Conservation (phyloP, 2,888 invertebrate genomes). For the Xestobium rufovillosum region DNA sequence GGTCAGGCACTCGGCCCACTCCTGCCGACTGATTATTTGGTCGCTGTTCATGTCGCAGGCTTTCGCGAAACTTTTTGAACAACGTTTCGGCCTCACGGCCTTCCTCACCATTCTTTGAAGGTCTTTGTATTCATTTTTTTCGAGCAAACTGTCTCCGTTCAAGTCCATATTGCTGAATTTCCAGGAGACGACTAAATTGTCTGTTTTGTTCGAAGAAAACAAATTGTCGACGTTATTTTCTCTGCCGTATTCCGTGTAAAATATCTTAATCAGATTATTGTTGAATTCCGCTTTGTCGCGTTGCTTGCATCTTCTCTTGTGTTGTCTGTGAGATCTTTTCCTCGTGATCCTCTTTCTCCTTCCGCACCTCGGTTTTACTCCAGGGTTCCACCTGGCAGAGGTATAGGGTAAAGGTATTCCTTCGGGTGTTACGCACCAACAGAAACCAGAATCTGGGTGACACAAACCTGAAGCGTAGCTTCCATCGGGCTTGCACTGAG, state of each 20-base stretch:
- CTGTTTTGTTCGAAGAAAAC: conserved; percentile 33
- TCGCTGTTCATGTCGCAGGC: conserved; percentile 82
- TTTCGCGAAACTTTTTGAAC: conserved; percentile 80
- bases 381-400: conserved; percentile 52
- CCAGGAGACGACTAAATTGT: conserved; percentile 70
- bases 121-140: conserved; percentile 44
- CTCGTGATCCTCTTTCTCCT: conserved; percentile 38
- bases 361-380: conserved; percentile 62
- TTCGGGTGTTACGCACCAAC: conserved; percentile 64
- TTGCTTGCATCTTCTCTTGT: conserved; percentile 53
- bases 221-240: conserved; percentile 1
- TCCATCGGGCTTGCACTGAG: conserved; percentile 76
- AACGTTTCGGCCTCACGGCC: conserved; percentile 81
- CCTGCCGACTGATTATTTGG: conserved; percentile 65
- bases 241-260: conserved; percentile 68
- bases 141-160: conserved; percentile 58
- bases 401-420: conserved; percentile 79
- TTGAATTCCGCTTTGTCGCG: conserved; percentile 75
- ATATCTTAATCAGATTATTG: conserved; percentile 74
- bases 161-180: conserved; percentile 80
- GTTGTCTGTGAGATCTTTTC: conserved; percentile 45
- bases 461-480: conserved; percentile 82
- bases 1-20: conserved; percentile 83
- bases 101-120: conserved; percentile 76
- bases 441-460: conserved; percentile 56